phyloP scores from a whole-genome alignment of 2,113 vertebrate species.

The Mormyrus iriodes region DNA sequence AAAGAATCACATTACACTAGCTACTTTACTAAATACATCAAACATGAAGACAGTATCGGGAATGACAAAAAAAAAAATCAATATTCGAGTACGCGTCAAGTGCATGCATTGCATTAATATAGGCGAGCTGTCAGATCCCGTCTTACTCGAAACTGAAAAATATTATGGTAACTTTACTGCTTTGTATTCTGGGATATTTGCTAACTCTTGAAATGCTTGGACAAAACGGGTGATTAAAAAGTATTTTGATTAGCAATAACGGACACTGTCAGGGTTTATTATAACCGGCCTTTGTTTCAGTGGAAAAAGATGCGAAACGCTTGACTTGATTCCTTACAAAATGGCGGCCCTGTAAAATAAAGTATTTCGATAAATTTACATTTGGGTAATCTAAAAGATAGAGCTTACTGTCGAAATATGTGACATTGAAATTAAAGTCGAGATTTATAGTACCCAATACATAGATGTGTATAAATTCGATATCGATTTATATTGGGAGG shows the following conservation, averaged over 20 bases:
- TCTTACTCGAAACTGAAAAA: not conserved
- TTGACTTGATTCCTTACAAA: not conserved
- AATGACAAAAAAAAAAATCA: not conserved
- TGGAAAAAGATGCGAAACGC: not conserved
- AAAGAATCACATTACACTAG: not conserved
- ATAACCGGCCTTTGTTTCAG: not conserved
- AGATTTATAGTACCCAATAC: not conserved
- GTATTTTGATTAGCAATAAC: not conserved
- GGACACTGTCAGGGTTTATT: not conserved
- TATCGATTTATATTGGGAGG: not conserved
- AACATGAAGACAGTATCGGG: not conserved
- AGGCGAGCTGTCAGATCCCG: not conserved
- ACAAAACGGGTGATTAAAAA: not conserved
- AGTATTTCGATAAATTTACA: not conserved
- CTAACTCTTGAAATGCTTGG: not conserved
- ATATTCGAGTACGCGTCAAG: not conserved
- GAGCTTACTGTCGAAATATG: not conserved
- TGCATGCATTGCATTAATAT: not conserved
- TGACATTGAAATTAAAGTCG: not conserved
- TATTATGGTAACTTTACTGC: not conserved
- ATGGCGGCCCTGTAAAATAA: not conserved
- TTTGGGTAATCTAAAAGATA: not conserved
- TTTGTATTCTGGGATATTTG: not conserved
- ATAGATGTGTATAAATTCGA: not conserved
- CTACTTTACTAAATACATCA: not conserved